A percentile compares a stretch with the other conserved stretches of the same genome.
Evolutionary conservation across 1,140 invertebrate genomes (phyloP).

Genomic region (Temnothorax nylanderi): DNA sequence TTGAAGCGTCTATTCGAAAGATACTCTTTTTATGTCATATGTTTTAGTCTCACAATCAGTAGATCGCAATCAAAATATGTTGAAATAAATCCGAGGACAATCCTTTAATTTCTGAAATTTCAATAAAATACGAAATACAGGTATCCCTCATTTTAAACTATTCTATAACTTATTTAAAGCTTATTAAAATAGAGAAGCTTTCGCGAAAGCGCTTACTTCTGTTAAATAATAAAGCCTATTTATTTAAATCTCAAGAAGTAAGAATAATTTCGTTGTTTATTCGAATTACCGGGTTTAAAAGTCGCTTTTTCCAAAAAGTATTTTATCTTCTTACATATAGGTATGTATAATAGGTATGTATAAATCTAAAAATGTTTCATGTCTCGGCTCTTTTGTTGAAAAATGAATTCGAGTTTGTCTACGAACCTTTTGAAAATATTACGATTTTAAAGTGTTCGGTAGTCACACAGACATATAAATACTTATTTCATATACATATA

Average conservation of each 20-base stretch:
- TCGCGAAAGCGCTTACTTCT: neutral
- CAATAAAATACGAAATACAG: neutral
- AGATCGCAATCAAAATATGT: neutral
- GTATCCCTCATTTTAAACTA: neutral
- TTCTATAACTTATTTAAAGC: conserved; percentile 11
- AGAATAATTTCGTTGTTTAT: conserved; percentile 30
- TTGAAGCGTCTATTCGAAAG: neutral
- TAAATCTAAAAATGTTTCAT: neutral
- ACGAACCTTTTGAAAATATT: neutral
- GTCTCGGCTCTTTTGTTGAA: neutral
- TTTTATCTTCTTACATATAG: neutral
- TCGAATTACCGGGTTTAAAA: neutral
- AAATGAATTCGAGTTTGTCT: neutral
- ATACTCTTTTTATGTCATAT: neutral
- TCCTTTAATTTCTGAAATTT: neutral
- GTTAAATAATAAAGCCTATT: conserved; percentile 12
- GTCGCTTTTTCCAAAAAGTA: neutral
- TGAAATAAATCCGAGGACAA: neutral
- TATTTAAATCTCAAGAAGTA: neutral
- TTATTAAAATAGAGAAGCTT: conserved; percentile 1
- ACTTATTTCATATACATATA: neutral
- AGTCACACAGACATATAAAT: neutral
- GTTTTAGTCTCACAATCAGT: neutral
- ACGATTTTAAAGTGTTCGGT: neutral
- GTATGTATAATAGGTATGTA: neutral